Conservation (phyloP, 2,888 invertebrate species). For the Drosophila lutescens region DNA sequence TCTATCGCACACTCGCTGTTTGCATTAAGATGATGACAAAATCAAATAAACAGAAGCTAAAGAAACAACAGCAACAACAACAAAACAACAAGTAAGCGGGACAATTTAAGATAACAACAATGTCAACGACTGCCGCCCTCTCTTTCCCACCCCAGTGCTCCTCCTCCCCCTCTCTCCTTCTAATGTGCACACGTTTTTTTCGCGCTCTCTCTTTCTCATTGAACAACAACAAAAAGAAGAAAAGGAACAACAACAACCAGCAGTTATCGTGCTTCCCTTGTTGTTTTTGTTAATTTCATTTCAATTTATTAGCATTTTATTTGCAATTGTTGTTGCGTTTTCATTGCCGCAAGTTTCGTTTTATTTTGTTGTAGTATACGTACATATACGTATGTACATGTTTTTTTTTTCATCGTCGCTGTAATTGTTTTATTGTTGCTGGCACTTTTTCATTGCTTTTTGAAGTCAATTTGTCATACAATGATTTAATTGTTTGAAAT, state of each 20-base stretch:
- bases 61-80: constrained; percentile 42
- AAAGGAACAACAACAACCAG: constrained; percentile 23
- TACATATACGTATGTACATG: too few relatives aligned
- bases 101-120: constrained; percentile 76
- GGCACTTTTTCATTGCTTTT: constrained; percentile 35
- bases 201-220: constrained; percentile 20
- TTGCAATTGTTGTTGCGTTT: constrained; percentile 35
- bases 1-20: constrained; percentile 14
- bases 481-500: constrained; percentile 54
- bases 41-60: constrained; percentile 53
- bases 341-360: constrained; percentile 47
- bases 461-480: constrained; percentile 55
- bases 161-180: neutral
- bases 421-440: constrained; percentile 39
- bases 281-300: constrained; percentile 59
- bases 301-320: constrained; percentile 64
- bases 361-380: constrained; percentile 40
- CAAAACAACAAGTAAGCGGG: constrained; percentile 41
- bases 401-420: neutral
- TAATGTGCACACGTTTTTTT: constrained; percentile 49
- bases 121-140: constrained; percentile 66
- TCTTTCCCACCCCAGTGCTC: constrained; percentile 6
- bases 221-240: constrained; percentile 32
- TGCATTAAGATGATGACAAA: constrained; percentile 56
- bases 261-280: constrained; percentile 43